These are phyloP conservation scores for Agrochola litura DNA, from an alignment of 2,888 invertebrate genomes.

Conservation along the genomic window DNA sequence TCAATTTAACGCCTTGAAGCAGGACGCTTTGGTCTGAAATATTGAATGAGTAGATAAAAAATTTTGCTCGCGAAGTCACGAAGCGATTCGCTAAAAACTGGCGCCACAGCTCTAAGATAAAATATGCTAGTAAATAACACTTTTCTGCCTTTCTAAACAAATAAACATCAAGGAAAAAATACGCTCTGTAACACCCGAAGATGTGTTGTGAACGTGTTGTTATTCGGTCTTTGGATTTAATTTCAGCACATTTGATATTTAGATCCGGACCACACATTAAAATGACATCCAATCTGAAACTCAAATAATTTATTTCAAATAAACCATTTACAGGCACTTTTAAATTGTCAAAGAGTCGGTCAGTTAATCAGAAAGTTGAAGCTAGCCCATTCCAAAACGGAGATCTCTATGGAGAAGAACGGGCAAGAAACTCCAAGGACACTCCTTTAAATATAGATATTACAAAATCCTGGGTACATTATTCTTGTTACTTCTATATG, in stretches of 20 bases:
- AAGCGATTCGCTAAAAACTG: conserved; percentile 26
- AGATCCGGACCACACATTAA: not conserved
- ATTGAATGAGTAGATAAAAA: conserved; percentile 57
- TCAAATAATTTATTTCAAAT: too few relatives aligned
- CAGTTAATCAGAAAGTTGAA: too few relatives aligned
- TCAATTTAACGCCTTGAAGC: conserved; percentile 55
- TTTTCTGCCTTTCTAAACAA: conserved; percentile 34
- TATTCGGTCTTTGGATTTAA: not conserved
- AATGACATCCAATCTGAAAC: not conserved
- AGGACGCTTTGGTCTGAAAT: conserved; percentile 51
- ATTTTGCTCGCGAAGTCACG: conserved; percentile 12
- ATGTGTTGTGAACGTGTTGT: not conserved
- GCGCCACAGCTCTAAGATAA: not conserved
- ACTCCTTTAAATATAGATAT: too few relatives aligned
- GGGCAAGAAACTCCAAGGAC: too few relatives aligned
- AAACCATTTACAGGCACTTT: too few relatives aligned
- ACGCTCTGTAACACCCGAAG: not conserved
- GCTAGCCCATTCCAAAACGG: too few relatives aligned
- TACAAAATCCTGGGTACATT: too few relatives aligned
- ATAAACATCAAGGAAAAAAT: conserved; percentile 22
- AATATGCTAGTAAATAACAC: conserved; percentile 11
- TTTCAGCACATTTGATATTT: not conserved
- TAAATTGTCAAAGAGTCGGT: too few relatives aligned
- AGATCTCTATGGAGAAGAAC: too few relatives aligned
- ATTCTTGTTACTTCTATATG: too few relatives aligned